Evolutionary conservation across 2,113 vertebrate species (phyloP).

Genomic region (Urocolius indicus): DNA sequence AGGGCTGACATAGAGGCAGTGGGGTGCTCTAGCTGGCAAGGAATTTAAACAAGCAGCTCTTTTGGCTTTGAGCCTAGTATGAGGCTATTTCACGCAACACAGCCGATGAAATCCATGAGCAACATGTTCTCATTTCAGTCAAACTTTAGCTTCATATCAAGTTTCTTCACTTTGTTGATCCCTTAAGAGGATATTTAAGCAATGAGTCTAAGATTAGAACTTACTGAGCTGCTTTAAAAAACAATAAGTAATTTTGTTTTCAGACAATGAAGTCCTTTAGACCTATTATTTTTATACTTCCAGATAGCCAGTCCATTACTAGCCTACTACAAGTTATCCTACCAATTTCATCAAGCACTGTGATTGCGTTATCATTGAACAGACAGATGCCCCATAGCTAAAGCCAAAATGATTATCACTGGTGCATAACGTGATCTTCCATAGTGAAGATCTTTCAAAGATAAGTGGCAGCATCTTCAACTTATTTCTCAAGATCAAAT

Average conservation of each 20-base stretch:
- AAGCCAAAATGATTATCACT: background rate
- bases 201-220: fast-evolving
- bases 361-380: background rate
- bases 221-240: background rate
- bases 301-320: background rate
- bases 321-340: background rate
- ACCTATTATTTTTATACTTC: background rate
- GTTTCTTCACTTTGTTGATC: background rate
- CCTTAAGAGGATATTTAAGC: background rate
- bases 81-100: background rate
- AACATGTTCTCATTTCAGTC: background rate
- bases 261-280: background rate
- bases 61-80: slow-evolving; percentile 19
- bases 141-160: background rate
- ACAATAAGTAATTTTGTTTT: background rate
- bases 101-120: background rate
- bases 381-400: background rate
- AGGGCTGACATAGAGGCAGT: background rate
- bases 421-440: background rate
- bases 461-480: background rate
- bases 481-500: background rate
- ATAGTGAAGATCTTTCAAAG: background rate
- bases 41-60: slow-evolving; percentile 2
- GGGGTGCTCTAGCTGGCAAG: background rate
- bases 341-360: background rate